Base-by-base conservation (phyloP, 2,113 vertebrate genomes). In the Coracopsis vasa region DNA sequence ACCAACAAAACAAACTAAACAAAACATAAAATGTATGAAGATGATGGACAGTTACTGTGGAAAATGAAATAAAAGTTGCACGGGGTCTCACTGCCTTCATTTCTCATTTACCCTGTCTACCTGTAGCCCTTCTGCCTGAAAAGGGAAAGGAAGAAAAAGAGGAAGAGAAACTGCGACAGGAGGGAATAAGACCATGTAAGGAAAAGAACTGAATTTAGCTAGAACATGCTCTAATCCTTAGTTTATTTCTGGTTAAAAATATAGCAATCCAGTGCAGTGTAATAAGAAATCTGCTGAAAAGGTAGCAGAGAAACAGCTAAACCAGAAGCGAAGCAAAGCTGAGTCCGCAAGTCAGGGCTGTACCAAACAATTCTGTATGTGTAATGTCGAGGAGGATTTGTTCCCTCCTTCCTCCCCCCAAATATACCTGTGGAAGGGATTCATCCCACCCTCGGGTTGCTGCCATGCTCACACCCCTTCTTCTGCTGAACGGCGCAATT, bases 221-320 rank as follows among this genome's bases (percentile, higher is more conserved):
- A 98, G 97, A 97, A 98, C 97, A 98, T 98, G 98, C 98, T 97
- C 98, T 98, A 97, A 97, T 98, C 97, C 97, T 97, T 94, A 92
- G 96, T 98, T 98, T 98, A 98, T 98, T 98, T 98, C 97, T 98
- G 98, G 98, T 98, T 98, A 98, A 98, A 98, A 98, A 98, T 98
- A 98, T 98, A 98, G 98, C 98, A 97, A 98, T 98, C 98, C 98
- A 98, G 97, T 98, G 97, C 98, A 97, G 97, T 97, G 97, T 98
- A 98, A 97, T 98, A 98, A 98, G 98, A 98, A 93, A 97, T 96
- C 98, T 98, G 98, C 98, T 97, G 48, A 90, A 98, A 98, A 98
- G 97, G 92, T 86, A 97, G 98, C 98, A 98, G 97, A 97, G 97
- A 94, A 94, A 97, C 97, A 97, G 97, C 97, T 97, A 71, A 95